These are phyloP conservation scores for Druceiella hillmani DNA, from an alignment of 2,888 invertebrate species.

Conservation along the genomic window DNA sequence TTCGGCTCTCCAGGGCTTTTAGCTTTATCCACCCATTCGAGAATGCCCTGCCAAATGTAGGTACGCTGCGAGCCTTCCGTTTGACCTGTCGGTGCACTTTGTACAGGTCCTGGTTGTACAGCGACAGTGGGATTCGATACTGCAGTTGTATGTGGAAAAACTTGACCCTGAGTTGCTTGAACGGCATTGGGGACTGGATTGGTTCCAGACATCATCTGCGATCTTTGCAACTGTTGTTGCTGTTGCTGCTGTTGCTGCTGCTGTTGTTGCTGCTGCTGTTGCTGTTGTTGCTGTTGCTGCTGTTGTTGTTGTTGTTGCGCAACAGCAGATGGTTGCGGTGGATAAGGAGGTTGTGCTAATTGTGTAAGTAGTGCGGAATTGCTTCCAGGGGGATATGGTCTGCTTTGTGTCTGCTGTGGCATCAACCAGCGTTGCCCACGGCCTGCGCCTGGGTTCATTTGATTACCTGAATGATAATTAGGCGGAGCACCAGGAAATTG, in stretches of 20 bases:
- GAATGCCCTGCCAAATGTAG: conserved; percentile 70
- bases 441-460: too few species aligned
- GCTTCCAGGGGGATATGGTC: conserved; percentile 37
- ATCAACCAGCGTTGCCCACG: conserved; percentile 16
- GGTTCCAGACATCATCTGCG: too few species aligned
- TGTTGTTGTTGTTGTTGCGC: conserved; percentile 28
- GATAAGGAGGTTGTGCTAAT: conserved; percentile 57
- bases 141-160: too few species aligned
- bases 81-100: too few species aligned
- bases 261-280: conserved; percentile 32
- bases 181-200: too few species aligned
- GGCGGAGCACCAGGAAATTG: conserved; percentile 30
- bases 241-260: conserved; percentile 34
- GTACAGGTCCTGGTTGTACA: too few species aligned
- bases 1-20: conserved; percentile 74
- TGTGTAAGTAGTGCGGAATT: conserved; percentile 56
- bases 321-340: conserved; percentile 36
- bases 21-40: conserved; percentile 92
- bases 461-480: too few species aligned
- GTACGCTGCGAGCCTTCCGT: conserved; percentile 33
- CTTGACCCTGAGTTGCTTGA: too few species aligned
- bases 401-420: conserved; percentile 34
- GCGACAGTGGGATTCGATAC: too few species aligned
- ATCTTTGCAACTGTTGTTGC: too few species aligned
- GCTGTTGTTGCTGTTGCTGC: conserved; percentile 27